Base-by-base conservation (phyloP, 2,888 invertebrate species). In the Diarsia dahlii region DNA sequence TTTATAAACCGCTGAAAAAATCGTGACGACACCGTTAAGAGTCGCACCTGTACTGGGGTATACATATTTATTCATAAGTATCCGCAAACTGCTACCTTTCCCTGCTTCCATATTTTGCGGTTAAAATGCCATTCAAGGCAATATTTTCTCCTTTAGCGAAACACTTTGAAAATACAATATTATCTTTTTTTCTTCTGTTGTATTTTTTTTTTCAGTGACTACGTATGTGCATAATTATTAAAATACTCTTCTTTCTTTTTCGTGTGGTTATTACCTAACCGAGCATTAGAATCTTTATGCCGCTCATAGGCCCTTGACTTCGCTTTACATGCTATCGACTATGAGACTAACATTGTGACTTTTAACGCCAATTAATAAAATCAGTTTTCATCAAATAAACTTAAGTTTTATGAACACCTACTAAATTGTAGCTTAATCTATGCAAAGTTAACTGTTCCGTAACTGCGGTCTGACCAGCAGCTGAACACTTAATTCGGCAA, bases 1-100 rank as follows among this genome's bases (percentile, higher is more conserved):
- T 80, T 84, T 84, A 75, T 73, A 77, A 84, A 75, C 75, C 67
- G 70, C 75, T 71, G 73, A 73, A 83, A 84, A 80, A 80, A 73
- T 71, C 62, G 60, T 63, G 64, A 64, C 70, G 56, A 68, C 66
- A 64, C 71, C 28, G 46, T 34, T 60, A 71, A 68, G 58, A 72
- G 71, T 60, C 46, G 58, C 71, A 74, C 71, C 69, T 81, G 81
- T 54, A 50, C 58, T 13, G 58, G 34, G 10, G 58, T 23, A 60
- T 34, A 76, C 62, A 65, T 71, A 58, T 81, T 76, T 80, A 81
- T 81, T 80, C 70, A 76, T 67, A 80, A 68, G 74, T 60, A 80
- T 67, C 52, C 28, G 54, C 81, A 46, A 63, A 81, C 70, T 64
- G 76, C 67, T 76, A 58, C 76, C 50, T 15, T 58, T 18, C 13